phyloP scores from a whole-genome alignment of 1,140 invertebrate species.

The Drepana arcuata region DNA sequence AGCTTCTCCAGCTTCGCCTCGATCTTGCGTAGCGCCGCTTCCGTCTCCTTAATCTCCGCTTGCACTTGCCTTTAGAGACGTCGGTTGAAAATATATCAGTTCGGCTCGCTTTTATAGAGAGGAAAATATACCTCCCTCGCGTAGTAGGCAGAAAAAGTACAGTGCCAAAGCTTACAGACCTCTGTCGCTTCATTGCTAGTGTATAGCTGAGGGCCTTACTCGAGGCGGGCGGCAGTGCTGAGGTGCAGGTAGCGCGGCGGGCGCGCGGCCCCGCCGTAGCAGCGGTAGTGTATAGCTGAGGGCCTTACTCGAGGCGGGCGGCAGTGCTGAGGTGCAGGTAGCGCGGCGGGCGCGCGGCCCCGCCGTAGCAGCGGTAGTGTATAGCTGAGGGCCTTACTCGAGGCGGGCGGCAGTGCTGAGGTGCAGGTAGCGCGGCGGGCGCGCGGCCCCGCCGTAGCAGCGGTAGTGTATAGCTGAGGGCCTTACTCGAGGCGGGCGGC shows the following conservation, averaged over 20 bases:
- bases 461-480: no score
- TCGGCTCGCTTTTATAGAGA: no score
- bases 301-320: no score
- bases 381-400: no score
- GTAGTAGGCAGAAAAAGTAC: no score
- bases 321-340: conserved; percentile 77
- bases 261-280: conserved; percentile 72
- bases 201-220: no score
- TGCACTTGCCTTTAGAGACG: conserved; percentile 43
- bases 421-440: conserved; percentile 73
- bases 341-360: conserved; percentile 46
- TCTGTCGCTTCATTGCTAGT: no score
- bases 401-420: conserved; percentile 75
- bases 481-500: no score
- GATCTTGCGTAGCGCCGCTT: conserved; percentile 21
- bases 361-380: conserved; percentile 80
- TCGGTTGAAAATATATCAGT: no score
- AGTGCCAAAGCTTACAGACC: no score
- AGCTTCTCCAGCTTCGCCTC: conserved; percentile 29
- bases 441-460: conserved; percentile 73
- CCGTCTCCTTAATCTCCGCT: conserved; percentile 37
- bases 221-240: conserved; percentile 74
- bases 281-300: no score
- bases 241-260: conserved; percentile 75
- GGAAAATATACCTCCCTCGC: no score